Evolutionary conservation across 2,888 invertebrate genomes (phyloP).

Genomic region (Rhabditophanes sp.): DNA sequence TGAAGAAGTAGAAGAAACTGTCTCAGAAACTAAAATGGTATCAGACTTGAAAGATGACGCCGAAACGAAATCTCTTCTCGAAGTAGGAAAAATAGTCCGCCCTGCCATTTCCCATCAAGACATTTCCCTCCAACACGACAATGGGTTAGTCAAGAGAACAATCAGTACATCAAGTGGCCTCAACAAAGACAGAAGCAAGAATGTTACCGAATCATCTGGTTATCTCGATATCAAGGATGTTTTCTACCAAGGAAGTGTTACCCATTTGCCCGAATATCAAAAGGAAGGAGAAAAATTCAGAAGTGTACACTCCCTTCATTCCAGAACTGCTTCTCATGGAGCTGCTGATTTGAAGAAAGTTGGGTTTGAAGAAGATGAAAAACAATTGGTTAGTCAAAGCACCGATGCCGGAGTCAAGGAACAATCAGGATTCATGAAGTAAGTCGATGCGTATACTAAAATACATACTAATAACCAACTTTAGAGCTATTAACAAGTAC

Average conservation of each 20-base stretch:
- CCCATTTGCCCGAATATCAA: slow-evolving; percentile 67
- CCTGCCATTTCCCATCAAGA: slow-evolving; percentile 12
- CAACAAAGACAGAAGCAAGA: slow-evolving; percentile 5
- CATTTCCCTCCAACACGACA: slow-evolving; percentile 7
- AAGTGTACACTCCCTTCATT: slow-evolving; percentile 23
- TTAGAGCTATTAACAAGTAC: slow-evolving; percentile 51
- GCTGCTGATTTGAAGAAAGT: no score
- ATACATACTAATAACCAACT: slow-evolving; percentile 6
- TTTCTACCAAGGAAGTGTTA: slow-evolving; percentile 71
- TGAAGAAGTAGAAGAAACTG: slow-evolving; percentile 1
- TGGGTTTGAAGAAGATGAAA: slow-evolving; percentile 17
- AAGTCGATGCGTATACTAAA: background rate
- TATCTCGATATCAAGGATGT: slow-evolving; percentile 57
- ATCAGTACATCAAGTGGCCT: slow-evolving; percentile 3
- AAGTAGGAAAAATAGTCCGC: slow-evolving; percentile 6
- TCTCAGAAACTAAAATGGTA: slow-evolving; percentile 2
- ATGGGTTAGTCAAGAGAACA: slow-evolving; percentile 1
- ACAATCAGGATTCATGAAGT: background rate
- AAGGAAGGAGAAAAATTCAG: slow-evolving; percentile 14
- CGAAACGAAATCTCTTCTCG: background rate
- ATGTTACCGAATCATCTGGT: slow-evolving; percentile 24
- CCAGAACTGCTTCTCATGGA: no score
- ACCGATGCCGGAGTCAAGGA: slow-evolving; percentile 9
- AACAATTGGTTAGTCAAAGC: slow-evolving; percentile 9
- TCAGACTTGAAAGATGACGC: slow-evolving; percentile 2